Percentiles rank a stretch among this genome's conserved stretches.
These are phyloP conservation scores for Poecilia latipinna DNA, from an alignment of 2,113 vertebrate genomes.

Conservation along the genomic window DNA sequence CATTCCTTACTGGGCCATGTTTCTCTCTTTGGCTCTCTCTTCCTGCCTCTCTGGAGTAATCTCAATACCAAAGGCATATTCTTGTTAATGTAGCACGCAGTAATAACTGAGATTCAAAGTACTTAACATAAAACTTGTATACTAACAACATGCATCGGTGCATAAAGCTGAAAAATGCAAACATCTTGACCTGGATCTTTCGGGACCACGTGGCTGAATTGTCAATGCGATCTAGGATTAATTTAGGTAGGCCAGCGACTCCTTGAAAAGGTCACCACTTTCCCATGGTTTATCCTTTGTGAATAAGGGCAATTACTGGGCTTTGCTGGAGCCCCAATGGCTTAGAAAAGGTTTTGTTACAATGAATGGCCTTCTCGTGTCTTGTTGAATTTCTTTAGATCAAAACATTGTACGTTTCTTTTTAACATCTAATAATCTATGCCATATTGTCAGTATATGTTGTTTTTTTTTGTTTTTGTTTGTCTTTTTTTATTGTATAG, in stretches of 20 bases:
- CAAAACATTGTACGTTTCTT: too few relatives aligned
- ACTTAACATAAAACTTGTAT: background rate
- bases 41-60: slow-evolving; percentile 33
- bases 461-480: background rate
- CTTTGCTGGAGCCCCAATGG: background rate
- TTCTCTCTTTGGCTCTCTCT: slow-evolving; percentile 28
- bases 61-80: slow-evolving; percentile 38
- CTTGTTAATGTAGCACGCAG: background rate
- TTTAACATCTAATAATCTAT: background rate
- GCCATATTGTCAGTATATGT: background rate
- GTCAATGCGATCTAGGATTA: background rate
- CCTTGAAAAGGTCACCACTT: background rate
- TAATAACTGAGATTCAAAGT: background rate
- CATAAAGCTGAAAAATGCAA: background rate
- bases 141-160: background rate
- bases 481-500: background rate
- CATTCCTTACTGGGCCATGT: slow-evolving; percentile 41
- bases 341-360: background rate
- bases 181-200: background rate
- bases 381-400: too few relatives aligned
- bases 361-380: too few relatives aligned
- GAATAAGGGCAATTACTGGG: background rate
- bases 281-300: background rate
- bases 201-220: background rate
- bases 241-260: background rate